phyloP scores from a whole-genome alignment of 2,888 invertebrate genomes.

The Eudasyphora cyanicolor region DNA sequence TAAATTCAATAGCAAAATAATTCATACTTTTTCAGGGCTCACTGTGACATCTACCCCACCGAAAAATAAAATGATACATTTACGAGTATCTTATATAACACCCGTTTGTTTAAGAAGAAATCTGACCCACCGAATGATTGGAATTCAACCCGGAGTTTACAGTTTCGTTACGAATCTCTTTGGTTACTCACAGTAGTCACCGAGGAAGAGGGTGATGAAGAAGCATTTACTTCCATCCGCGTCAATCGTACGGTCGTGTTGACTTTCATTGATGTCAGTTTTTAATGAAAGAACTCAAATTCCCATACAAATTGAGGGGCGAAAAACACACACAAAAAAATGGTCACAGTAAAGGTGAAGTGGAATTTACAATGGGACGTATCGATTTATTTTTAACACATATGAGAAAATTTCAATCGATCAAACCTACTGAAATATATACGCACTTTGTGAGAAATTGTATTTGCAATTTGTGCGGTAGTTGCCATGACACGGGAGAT shows the following conservation, averaged over 20 bases:
- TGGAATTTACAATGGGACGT: not conserved
- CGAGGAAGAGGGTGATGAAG: not conserved
- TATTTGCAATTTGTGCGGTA: too few relatives aligned
- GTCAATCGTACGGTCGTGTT: not conserved
- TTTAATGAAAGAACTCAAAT: constrained; percentile 1
- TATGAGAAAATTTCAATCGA: too few relatives aligned
- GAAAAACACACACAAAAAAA: too few relatives aligned
- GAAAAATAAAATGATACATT: not conserved
- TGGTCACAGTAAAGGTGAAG: not conserved
- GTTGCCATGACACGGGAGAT: too few relatives aligned
- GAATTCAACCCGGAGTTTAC: constrained; percentile 3
- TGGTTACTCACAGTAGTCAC: not conserved
- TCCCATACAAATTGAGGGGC: not conserved
- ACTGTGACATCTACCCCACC: not conserved
- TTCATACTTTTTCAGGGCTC: too few relatives aligned
- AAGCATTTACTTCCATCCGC: not conserved
- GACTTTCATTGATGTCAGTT: constrained; percentile 18
- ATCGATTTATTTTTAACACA: too few relatives aligned
- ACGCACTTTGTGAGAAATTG: too few relatives aligned
- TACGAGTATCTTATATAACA: not conserved
- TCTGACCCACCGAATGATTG: constrained; percentile 1
- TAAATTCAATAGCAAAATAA: too few relatives aligned
- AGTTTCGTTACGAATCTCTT: constrained; percentile 15
- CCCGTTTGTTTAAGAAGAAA: constrained; percentile 9
- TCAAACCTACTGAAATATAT: too few relatives aligned